Percentiles rank a stretch among this genome's conserved stretches.
Evolutionary conservation across 2,888 invertebrate genomes (phyloP).

Genomic region (Zootermopsis nevadensis): DNA sequence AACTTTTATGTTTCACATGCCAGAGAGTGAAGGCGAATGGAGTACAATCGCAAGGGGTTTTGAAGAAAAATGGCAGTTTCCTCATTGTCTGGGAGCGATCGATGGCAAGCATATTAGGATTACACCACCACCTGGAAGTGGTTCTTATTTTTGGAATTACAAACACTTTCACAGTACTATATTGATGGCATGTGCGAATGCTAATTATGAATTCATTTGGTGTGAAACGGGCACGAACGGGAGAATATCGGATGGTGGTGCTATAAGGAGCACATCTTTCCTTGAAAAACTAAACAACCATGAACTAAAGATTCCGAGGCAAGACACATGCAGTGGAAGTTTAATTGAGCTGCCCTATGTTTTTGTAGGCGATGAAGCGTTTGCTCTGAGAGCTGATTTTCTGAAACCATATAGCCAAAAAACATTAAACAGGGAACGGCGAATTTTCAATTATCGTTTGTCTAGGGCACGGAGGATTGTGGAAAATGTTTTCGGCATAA

Average conservation of each 20-base stretch:
- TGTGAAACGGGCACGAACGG: constrained; percentile 54
- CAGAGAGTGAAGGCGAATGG: constrained; percentile 13
- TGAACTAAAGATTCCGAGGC: constrained; percentile 49
- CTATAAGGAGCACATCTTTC: constrained; percentile 51
- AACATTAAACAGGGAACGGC: background rate
- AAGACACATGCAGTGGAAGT: constrained; percentile 30
- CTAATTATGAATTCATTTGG: constrained; percentile 53
- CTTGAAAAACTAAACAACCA: constrained; percentile 51
- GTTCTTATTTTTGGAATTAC: constrained; percentile 52
- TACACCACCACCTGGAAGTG: constrained; percentile 47
- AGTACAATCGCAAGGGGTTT: background rate
- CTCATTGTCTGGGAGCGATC: constrained; percentile 34
- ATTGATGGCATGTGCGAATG: constrained; percentile 55
- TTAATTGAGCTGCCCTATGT: constrained; percentile 50
- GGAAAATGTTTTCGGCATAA: constrained; percentile 43
- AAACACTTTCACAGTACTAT: constrained; percentile 50
- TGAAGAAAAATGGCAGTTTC: constrained; percentile 33
- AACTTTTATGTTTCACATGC: constrained; percentile 23
- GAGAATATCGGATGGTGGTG: constrained; percentile 55
- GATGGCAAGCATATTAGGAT: constrained; percentile 35
- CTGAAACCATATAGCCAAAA: constrained; percentile 34
- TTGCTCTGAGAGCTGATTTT: constrained; percentile 48
- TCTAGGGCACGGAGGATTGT: constrained; percentile 42
- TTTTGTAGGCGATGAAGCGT: constrained; percentile 53
- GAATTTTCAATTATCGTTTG: constrained; percentile 23